phyloP scores from a whole-genome alignment of 2,797 vertebrate species.

The Silurus aristotelis region DNA sequence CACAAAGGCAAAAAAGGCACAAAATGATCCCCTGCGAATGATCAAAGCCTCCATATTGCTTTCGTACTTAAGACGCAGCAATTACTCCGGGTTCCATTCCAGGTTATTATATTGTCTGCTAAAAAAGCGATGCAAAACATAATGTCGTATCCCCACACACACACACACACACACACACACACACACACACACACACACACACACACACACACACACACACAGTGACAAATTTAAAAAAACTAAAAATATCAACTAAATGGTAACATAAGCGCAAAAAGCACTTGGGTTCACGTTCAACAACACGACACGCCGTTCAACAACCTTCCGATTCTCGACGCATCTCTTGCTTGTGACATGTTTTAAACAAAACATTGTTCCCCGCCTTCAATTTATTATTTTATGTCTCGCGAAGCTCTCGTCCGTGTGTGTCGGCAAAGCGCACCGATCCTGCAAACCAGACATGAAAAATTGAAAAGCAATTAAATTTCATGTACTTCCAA shows the following conservation, averaged over 20 bases:
- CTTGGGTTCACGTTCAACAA: background rate
- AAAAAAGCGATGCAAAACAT: slow-evolving; percentile 40
- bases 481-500: slow-evolving; percentile 61
- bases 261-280: slow-evolving; percentile 34
- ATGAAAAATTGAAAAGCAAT: slow-evolving; percentile 61
- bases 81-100: slow-evolving; percentile 52
- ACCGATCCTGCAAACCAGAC: slow-evolving; percentile 46
- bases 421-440: slow-evolving; percentile 46
- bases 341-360: background rate
- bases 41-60: slow-evolving; percentile 58
- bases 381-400: background rate
- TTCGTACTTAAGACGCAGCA: slow-evolving; percentile 50
- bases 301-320: background rate
- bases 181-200: too few relatives aligned
- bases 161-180: too few relatives aligned
- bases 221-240: too few relatives aligned
- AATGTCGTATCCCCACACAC: background rate
- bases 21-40: slow-evolving; percentile 56
- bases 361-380: background rate
- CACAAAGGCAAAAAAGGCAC: slow-evolving; percentile 54
- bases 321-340: background rate
- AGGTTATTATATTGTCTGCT: slow-evolving; percentile 47
- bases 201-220: too few relatives aligned
- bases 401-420: slow-evolving; percentile 23
- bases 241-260: background rate